Base-by-base conservation (phyloP, 2,888 invertebrate genomes). In the Megamerina dolium region DNA sequence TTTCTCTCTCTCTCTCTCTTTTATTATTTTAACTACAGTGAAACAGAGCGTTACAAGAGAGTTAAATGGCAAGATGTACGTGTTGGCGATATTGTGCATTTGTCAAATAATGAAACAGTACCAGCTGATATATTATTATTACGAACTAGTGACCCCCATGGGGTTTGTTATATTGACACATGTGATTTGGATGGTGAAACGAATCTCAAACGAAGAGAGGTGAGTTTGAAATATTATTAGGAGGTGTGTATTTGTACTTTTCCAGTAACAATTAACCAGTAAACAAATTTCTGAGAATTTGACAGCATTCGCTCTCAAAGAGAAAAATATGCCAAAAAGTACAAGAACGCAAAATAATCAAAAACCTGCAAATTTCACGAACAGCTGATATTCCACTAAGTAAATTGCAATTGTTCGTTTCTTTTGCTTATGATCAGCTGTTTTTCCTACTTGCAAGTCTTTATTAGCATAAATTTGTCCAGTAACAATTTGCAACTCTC, bases 151-250 rank as follows among this genome's bases (percentile, higher is more conserved):
- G 93, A 91, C 73, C 79, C 85, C 8, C 79, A 85, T 62, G 95
- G 95, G 31, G 76, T 88, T 45, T 94, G 93, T 66, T 94, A 90
- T 73, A 82, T 96, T 54, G 96, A 96, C 73, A 96, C 96, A 1
- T 90, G 92, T 64, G 95, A 96, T 74, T 75, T 96, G 62, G 96
- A 96, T 64, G 96, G 96, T 9, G 96, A 96, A 74, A 89, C 91
- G 34, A 96, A 95, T 74, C 77, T 96, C 49, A 96, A 96, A 69
- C 91, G 93, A 66, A 78, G 95, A 55, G 82, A 89, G 66, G 87
- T 90, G 34, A 55, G 57, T 52, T 3, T 27, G 8, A 4, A 18
- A 16, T 32, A 31, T 31, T 26, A 13, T 31, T 37, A n/a, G n/a
- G n/a, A n/a, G n/a, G n/a, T n/a, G n/a, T n/a, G n/a, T n/a, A n/a